phyloP scores from a whole-genome alignment of 2,888 invertebrate genomes.

The Norana najaformis region DNA sequence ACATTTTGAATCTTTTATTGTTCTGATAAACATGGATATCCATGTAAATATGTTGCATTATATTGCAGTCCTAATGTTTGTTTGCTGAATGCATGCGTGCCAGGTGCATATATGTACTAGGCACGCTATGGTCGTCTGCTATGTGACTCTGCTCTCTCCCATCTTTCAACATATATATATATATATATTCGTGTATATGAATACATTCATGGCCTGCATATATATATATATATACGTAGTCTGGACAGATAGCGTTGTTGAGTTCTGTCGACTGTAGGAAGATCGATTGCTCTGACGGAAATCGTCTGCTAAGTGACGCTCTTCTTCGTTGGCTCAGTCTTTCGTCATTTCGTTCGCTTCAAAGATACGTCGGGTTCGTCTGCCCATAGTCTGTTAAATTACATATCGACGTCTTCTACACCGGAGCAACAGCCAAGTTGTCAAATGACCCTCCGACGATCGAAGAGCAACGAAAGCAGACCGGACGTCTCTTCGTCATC shows the following conservation, averaged over 20 bases:
- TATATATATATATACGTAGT: not conserved
- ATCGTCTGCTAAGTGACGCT: no score
- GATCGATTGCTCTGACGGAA: no score
- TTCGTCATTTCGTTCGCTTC: no score
- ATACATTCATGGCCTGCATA: no score
- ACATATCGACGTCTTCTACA: not conserved
- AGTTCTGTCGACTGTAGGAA: no score
- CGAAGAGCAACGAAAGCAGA: slow-evolving; percentile 1
- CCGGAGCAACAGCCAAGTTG: not conserved
- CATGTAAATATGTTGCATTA: not conserved
- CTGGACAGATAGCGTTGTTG: no score
- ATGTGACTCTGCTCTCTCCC: not conserved
- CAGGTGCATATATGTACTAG: not conserved
- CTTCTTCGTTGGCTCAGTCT: no score
- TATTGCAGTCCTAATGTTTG: not conserved
- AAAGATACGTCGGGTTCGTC: no score
- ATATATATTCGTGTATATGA: not conserved
- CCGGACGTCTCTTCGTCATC: not conserved
- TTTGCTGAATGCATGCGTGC: not conserved
- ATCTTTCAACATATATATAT: not conserved
- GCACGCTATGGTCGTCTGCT: no score
- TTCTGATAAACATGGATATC: not conserved
- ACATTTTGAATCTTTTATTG: not conserved
- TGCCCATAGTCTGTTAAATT: not conserved
- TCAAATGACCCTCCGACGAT: slow-evolving; percentile 31